These are phyloP conservation scores for Lissocephala sabroskyi DNA, from an alignment of 2,888 invertebrate species.

Conservation along the genomic window DNA sequence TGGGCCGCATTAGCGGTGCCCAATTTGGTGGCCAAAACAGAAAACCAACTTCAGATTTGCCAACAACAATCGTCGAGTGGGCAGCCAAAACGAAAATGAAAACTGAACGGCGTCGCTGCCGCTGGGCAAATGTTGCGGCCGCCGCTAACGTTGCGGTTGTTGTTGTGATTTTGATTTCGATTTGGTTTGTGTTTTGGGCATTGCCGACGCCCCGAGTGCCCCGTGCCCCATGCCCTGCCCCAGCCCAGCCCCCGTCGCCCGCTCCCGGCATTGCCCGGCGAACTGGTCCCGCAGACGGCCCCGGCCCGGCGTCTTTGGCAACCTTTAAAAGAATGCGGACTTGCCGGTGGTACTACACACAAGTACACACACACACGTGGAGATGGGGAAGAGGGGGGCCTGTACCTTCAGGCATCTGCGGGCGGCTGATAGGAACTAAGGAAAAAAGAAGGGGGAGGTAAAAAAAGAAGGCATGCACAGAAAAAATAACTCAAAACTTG, in stretches of 20 bases:
- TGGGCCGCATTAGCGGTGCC: background rate
- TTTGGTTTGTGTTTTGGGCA: slow-evolving; percentile 13
- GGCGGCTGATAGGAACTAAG: slow-evolving; percentile 39
- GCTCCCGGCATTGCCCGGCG: slow-evolving; percentile 1
- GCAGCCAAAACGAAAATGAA: slow-evolving; percentile 50
- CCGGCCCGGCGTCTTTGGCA: slow-evolving; percentile 46
- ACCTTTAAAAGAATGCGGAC: slow-evolving; percentile 71
- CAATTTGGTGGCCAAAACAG: slow-evolving; percentile 12
- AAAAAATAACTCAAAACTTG: slow-evolving; percentile 60
- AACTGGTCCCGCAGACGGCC: slow-evolving; percentile 2
- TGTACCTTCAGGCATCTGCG: slow-evolving; percentile 16
- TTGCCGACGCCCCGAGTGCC: background rate
- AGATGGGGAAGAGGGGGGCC: too few relatives aligned
- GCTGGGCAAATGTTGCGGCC: slow-evolving; percentile 25
- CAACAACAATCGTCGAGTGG: slow-evolving; percentile 18
- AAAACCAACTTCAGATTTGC: slow-evolving; percentile 6
- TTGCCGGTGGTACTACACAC: slow-evolving; percentile 57
- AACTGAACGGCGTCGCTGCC: slow-evolving; percentile 29
- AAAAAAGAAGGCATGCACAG: slow-evolving; percentile 38
- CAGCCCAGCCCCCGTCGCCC: slow-evolving; percentile 1
- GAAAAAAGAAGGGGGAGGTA: slow-evolving; percentile 13
- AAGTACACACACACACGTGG: slow-evolving; percentile 9
- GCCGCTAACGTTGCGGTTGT: slow-evolving; percentile 6
- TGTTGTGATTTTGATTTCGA: slow-evolving; percentile 22
- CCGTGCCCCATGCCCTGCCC: background rate